Base-by-base conservation (phyloP, 2,113 vertebrate genomes). In the Dermatemys mawii region DNA sequence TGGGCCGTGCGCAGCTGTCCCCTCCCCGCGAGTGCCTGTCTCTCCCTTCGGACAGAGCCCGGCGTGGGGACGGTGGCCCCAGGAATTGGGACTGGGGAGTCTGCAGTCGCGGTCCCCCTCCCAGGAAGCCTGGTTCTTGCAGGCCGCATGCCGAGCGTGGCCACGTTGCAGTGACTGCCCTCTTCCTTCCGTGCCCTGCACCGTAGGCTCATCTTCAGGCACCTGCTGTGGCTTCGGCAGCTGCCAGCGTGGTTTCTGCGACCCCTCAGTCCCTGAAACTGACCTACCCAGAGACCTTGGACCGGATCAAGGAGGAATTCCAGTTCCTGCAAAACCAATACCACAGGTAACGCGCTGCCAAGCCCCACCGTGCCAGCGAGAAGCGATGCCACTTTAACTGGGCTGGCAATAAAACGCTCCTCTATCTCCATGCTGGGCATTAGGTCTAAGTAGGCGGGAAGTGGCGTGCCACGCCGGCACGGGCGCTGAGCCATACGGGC, bases 271-370 rank as follows among this genome's bases (percentile, higher is more conserved):
- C 99, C 67, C 98, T 99, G 95, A 99, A 99, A 95, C 98, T 99
- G 63, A 99, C 99, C 19, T 99, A 99, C 95, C 99, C 99, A 0
- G 99, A 99, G 97, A 99, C 99, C 14, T 93, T 99, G 98, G 99
- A 99, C 97, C 98, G 99, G 88, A 99, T 99, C 96, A 99, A 99
- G 94, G 99, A 99, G 96, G 99, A 99, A 94, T 99, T 99, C 94
- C 99, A 99, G 97, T 99, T 99, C 95, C 97, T 99, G 67, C 99
- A 99, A 97, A 99, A 99, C 80, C 99, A 99, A 96, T 99, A 99
- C 93, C 99, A 99, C 98, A 99, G 99, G 99, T 98, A 94, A 94
- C 92, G 7, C 6, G 48, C 60, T 83, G 50, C 73, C 32, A 38
- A 90, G 21, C 5, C 35, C 86, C 0, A 6, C 0, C 0, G 0